Conservation (phyloP, 2,113 vertebrate genomes). For the Leptobrachium ailaonicum region DNA sequence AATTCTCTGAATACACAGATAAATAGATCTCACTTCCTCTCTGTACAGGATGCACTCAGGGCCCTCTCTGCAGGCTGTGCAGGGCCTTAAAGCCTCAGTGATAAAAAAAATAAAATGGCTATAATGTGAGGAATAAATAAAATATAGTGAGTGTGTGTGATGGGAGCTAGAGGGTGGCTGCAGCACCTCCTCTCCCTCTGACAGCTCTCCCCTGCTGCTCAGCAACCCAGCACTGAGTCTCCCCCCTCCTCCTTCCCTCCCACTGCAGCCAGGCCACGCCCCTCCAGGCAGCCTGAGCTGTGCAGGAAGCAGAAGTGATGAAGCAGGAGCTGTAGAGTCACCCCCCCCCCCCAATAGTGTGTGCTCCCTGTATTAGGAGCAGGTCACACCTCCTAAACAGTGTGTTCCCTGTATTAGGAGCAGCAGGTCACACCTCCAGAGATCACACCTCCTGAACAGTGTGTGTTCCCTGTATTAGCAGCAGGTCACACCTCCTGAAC, state of each 20-base stretch:
- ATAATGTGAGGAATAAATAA: not conserved
- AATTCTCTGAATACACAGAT: slow-evolving; percentile 4
- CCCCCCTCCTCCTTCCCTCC: not conserved
- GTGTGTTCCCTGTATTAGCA: no score
- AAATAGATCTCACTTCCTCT: not conserved
- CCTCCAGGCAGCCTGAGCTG: not conserved
- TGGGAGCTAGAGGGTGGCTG: not conserved
- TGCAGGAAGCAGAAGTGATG: not conserved
- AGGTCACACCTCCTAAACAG: no score
- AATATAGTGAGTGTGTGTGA: not conserved
- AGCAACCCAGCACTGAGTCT: slow-evolving; percentile 7
- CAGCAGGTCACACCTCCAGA: no score
- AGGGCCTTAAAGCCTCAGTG: no score
- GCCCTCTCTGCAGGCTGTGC: no score
- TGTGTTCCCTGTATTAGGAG: no score
- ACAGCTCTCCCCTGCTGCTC: slow-evolving; percentile 2
- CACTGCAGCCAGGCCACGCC: not conserved
- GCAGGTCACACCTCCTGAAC: no score
- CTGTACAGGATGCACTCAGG: no score
- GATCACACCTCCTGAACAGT: no score
- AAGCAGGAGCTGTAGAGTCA: no score
- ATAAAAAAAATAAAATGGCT: not conserved
- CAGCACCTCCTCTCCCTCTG: not conserved
- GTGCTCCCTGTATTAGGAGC: no score
- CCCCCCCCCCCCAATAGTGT: no score